Evolutionary conservation across 2,888 invertebrate genomes (phyloP).

Genomic region (Ormyrus labotus): DNA sequence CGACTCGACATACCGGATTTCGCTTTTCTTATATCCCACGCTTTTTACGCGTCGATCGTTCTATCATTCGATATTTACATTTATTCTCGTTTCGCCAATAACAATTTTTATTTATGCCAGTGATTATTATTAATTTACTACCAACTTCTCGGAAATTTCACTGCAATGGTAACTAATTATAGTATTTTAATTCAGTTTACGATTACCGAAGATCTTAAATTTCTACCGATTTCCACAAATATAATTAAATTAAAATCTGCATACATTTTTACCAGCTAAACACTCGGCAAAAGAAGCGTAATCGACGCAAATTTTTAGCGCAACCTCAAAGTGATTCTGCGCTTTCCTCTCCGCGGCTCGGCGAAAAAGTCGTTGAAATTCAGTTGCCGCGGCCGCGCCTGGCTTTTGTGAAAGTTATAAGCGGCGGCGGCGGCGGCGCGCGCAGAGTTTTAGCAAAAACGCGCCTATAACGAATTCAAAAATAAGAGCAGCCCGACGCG

Average conservation of each 20-base stretch:
- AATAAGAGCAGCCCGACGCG: conserved; percentile 27
- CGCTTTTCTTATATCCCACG: conserved; percentile 40
- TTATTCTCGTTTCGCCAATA: too few relatives aligned
- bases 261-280: too few relatives aligned
- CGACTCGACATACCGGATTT: conserved; percentile 38
- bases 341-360: conserved; percentile 12
- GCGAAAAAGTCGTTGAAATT: conserved; percentile 14
- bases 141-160: too few relatives aligned
- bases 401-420: conserved; percentile 42
- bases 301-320: background rate
- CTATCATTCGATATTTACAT: too few relatives aligned
- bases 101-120: too few relatives aligned
- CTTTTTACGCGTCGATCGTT: background rate
- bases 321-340: conserved; percentile 11
- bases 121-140: too few relatives aligned
- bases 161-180: too few relatives aligned
- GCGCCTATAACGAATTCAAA: conserved; percentile 27
- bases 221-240: too few relatives aligned
- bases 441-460: conserved; percentile 11
- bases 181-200: too few relatives aligned
- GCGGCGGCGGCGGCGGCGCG: background rate
- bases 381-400: conserved; percentile 33
- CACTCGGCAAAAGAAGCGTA: background rate
- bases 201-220: too few relatives aligned
- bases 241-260: too few relatives aligned